A percentile compares a stretch with the other conserved stretches of the same genome.
Evolutionary conservation across 2,888 invertebrate genomes (phyloP).

Genomic region (Cheilosia pagana): DNA sequence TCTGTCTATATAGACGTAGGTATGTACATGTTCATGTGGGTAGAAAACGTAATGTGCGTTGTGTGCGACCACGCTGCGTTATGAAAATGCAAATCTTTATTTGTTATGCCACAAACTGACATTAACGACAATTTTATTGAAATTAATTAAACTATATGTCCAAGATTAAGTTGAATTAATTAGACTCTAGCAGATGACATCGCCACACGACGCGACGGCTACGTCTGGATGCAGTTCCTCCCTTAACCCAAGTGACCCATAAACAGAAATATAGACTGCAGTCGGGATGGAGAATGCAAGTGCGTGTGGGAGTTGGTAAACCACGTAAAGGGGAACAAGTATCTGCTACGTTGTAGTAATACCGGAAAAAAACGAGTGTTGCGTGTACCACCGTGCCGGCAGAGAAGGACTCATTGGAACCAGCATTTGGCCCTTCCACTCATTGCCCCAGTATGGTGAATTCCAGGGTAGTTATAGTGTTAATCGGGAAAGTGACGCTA

Average conservation of each 20-base stretch:
- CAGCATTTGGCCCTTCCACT: neutral
- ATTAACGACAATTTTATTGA: conserved; percentile 68
- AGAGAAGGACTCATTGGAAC: conserved; percentile 11
- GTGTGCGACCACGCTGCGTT: conserved; percentile 11
- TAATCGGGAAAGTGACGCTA: neutral
- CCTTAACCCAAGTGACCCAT: conserved; percentile 65
- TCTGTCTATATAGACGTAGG: neutral
- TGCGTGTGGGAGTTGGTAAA: conserved; percentile 19
- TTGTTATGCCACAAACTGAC: conserved; percentile 49
- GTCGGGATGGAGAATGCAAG: neutral
- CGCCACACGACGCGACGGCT: too few relatives aligned
- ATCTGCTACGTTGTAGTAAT: neutral
- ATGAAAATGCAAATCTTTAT: conserved; percentile 44
- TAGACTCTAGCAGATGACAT: conserved; percentile 28
- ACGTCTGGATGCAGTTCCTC: conserved; percentile 22
- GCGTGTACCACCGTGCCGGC: conserved; percentile 2
- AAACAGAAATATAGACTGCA: conserved; percentile 16
- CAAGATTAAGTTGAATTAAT: conserved; percentile 62
- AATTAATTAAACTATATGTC: conserved; percentile 56
- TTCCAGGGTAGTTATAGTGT: neutral
- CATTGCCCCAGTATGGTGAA: conserved; percentile 31
- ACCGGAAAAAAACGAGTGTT: neutral
- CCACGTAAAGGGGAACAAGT: neutral
- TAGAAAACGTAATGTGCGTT: neutral
- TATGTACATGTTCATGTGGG: too few relatives aligned